Conservation (phyloP, 1,140 invertebrate species). For the Neotoxoptera formosana region DNA sequence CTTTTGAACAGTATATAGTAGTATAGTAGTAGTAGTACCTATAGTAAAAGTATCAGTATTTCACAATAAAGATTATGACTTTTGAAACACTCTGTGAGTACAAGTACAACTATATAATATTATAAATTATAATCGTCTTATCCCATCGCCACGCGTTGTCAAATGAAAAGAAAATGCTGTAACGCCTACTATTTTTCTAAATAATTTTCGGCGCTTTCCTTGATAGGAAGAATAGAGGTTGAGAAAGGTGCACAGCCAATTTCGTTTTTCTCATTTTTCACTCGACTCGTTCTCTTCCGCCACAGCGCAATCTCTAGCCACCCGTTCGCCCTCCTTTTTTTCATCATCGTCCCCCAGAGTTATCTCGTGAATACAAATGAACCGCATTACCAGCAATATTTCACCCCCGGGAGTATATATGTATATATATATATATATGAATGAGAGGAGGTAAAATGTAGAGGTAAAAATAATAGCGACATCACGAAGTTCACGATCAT, state of each 20-base stretch:
- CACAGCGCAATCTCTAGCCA: constrained; percentile 18
- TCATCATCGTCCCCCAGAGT: constrained; percentile 40
- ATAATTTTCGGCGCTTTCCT: constrained; percentile 11
- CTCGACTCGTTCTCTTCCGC: constrained; percentile 28
- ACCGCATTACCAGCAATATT: constrained; percentile 51
- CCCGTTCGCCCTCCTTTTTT: constrained; percentile 31
- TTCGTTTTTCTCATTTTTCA: constrained; percentile 54
- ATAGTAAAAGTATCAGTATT: background rate
- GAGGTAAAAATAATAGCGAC: constrained; percentile 53
- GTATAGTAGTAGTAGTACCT: no score
- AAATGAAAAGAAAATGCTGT: background rate
- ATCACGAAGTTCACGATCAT: constrained; percentile 39
- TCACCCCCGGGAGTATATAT: constrained; percentile 30
- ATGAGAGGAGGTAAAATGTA: constrained; percentile 26
- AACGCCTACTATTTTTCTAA: constrained; percentile 46
- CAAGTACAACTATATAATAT: background rate
- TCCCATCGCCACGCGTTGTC: background rate
- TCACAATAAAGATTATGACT: background rate
- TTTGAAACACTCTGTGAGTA: background rate
- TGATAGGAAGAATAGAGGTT: background rate
- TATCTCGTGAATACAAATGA: constrained; percentile 58
- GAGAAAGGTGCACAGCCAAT: constrained; percentile 45
- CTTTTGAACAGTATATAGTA: background rate
- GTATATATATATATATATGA: constrained; percentile 29
- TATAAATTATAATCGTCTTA: constrained; percentile 12